Base-by-base conservation (phyloP, 2,888 invertebrate genomes). In the Eilema depressum region DNA sequence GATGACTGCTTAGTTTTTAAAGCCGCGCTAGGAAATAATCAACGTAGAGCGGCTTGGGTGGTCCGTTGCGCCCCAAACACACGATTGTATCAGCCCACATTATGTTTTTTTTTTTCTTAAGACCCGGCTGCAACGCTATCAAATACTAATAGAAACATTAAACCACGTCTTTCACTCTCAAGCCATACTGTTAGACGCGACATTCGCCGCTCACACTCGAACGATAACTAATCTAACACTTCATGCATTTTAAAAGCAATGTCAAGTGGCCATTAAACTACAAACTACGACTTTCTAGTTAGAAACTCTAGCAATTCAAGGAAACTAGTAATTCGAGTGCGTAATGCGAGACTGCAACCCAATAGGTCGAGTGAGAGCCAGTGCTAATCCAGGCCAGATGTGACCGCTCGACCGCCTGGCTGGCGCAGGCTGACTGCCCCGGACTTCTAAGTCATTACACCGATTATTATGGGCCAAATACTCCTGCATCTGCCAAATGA, bases 401-500 rank as follows among this genome's bases (percentile, higher is more conserved):
- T 83, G 85, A 66, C 77, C 84, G 70, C 63, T 74, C 86, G 88
- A 80, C 83, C 86, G 89, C 77, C 71, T 75, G 80, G 56, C 66
- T 78, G 78, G 79, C 56, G 87, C 83, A 83, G 74, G 25, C 66
- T 78, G 78, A 77, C 81, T 82, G 80, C 81, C 82, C 91, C 93
- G 94, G 94, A 90, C 93, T 95, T 95, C 93, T 95, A 93, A 94
- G 76, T 87, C 95, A 93, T 86, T 95, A 91, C 93, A 93, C 94
- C 89, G 91, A 92, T 92, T 90, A 93, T 90, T 88, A 89, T 90
- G 92, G 88, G 82, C 88, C 87, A 90, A 89, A 89, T 84, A 87
- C 77, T 83, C 86, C 77, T 86, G 78, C 91, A 91, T 89, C 86
- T 84, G 86, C 94, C 94, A 93, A 93, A 93, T 94, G 94, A 83